These are phyloP conservation scores for Sprattus sprattus DNA, from an alignment of 2,113 vertebrate genomes.

Conservation along the genomic window DNA sequence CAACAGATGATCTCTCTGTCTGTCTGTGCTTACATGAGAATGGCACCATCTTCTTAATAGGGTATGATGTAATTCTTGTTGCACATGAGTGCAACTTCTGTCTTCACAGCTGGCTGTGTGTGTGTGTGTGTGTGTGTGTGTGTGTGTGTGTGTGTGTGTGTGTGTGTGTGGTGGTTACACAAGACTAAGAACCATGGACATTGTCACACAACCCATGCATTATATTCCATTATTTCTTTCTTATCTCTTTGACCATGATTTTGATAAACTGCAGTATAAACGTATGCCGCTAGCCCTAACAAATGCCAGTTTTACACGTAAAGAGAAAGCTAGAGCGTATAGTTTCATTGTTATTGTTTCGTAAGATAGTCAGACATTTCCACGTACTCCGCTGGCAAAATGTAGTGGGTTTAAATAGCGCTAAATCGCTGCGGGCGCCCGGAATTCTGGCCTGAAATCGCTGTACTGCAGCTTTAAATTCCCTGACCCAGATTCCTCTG, in stretches of 20 bases:
- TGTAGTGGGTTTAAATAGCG: neutral
- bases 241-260: too few species aligned
- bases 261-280: neutral
- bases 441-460: neutral
- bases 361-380: neutral
- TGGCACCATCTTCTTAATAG: neutral
- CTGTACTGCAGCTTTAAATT: conserved; percentile 69
- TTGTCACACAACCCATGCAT: neutral
- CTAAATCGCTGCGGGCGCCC: neutral
- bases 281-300: neutral
- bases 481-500: conserved; percentile 73
- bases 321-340: neutral
- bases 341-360: neutral
- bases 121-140: neutral
- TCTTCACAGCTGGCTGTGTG: neutral
- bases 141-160: too few species aligned
- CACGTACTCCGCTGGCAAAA: neutral
- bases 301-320: neutral
- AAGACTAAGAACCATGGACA: neutral
- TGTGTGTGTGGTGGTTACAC: neutral
- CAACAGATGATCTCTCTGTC: neutral
- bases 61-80: neutral
- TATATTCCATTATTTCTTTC: too few species aligned
- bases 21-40: neutral
- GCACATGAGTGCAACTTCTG: neutral